Evolutionary conservation across 2,888 invertebrate species (phyloP).

Genomic region (Plagodis dolabraria): DNA sequence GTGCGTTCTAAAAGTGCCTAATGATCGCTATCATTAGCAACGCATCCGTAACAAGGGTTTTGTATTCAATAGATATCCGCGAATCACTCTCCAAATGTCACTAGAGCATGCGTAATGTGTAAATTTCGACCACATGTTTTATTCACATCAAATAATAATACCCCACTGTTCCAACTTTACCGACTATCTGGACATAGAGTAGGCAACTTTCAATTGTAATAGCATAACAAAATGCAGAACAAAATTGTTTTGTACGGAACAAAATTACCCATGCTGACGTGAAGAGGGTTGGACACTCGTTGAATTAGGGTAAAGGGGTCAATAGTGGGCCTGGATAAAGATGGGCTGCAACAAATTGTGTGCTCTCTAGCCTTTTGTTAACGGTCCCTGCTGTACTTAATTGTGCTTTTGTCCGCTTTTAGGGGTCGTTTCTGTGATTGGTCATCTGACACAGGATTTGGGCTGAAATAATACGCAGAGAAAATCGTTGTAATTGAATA

Average conservation of each 20-base stretch:
- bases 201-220: slow-evolving; percentile 35
- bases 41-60: slow-evolving; percentile 52
- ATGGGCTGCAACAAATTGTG: slow-evolving; percentile 83
- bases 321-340: slow-evolving; percentile 79
- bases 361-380: slow-evolving; percentile 77
- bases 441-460: slow-evolving; percentile 58
- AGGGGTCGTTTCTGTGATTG: slow-evolving; percentile 64
- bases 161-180: slow-evolving; percentile 46
- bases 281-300: slow-evolving; percentile 60
- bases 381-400: slow-evolving; percentile 79
- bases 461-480: slow-evolving; percentile 58
- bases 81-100: slow-evolving; percentile 80
- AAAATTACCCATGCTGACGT: slow-evolving; percentile 40
- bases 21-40: slow-evolving; percentile 59
- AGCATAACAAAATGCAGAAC: slow-evolving; percentile 35
- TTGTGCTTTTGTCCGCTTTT: slow-evolving; percentile 80
- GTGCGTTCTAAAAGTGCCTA: slow-evolving; percentile 65
- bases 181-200: slow-evolving; percentile 41
- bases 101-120: slow-evolving; percentile 74
- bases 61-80: slow-evolving; percentile 62
- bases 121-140: slow-evolving; percentile 75
- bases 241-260: slow-evolving; percentile 31
- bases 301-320: slow-evolving; percentile 83
- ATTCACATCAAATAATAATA: slow-evolving; percentile 77
- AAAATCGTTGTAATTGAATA: slow-evolving; percentile 25